Evolutionary conservation across 2,797 vertebrate genomes (phyloP), one percentile per base, ranked within the genome.

Genomic region (Thunnus albacares): DNA sequence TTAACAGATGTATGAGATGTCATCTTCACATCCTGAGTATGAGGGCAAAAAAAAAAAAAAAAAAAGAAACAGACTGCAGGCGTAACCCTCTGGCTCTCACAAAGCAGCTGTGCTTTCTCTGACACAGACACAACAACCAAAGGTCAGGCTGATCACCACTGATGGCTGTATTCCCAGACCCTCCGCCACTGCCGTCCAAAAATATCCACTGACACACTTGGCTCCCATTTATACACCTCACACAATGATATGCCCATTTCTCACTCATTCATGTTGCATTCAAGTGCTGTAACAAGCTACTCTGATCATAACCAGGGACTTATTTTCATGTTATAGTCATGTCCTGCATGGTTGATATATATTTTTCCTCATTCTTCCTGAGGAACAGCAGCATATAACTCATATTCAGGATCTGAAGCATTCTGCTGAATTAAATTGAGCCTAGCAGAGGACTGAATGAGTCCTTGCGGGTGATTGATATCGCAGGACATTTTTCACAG

Each of bases 171-270:
- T 84, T 93, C 85, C 87, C 91, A 85, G 85, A 90, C 71, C 70
- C 72, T 82, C 71, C 20, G 18, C 76, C 78, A 33, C 68, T 17
- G 74, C 56, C 14, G 1, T 76, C 87, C 91, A 67, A 77, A 89
- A 91, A 90, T 93, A 91, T 65, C 85, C 60, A 1, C 65, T 75
- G 81, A 86, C 86, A 90, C 77, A 86, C 81, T 92, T 89, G 81
- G 82, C 88, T 85, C 69, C 61, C 60, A 41, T 59, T 85, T 79
- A 68, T 75, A 76, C 70, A 28, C 75, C 65, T 77, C 75, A 51
- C 47, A 43, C 60, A 1, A 43, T 79, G 56, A 82, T 69, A 35
- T 49, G 15, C 56, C 0, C 1, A 15, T 18, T 88, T 75, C 72
- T 62, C 38, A 45, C 22, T 71, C 65, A 83, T 33, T 80, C 41